Base-by-base conservation (phyloP, 37 sponge, comb jelly and placozoan species). In the Crambe crambe region DNA sequence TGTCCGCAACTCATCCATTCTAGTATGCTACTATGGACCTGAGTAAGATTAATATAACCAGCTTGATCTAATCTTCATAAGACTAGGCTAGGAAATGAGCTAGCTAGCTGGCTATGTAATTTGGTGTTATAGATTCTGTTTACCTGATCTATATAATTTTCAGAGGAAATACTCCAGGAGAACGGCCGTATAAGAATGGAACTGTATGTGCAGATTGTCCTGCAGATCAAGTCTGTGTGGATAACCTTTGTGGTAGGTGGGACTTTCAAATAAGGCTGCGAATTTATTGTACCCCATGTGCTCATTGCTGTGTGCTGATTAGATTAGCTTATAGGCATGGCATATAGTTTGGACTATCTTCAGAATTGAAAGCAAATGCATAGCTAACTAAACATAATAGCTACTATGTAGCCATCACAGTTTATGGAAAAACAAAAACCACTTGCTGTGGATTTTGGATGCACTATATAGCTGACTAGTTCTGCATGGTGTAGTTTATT, bases 1-100 rank as follows among this genome's bases (percentile, higher is more conserved):
- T 39, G 26, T 56, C 5, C n/a, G 59, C 8, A 77, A 85, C 37
- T 37, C 85, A 26, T 23, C 70, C 36, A 29, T 78, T 18, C 44
- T 85, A 41, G 73, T 86, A 8, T 86, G 86, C 58, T 71, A 79
- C 74, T 86, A 86, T 56, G 80, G 58, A 79, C 74, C 80, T 61
- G 80, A 31, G 86, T 79, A 31, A 86, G 80, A 75, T 4, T 10
- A 70, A n/a, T 29, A 30, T 17, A 29, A 47, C 3, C 70, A 70
- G 23, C 35, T 37, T 21, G 9, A 29, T 37, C 35, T 68, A 68
- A 20, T 20, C 6, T 29, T 6, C 15, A 37, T 21, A 37, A 9
- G 15, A 10, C 5, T 60, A 60, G 17, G 61, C 26, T 51, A 15
- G 15, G 15, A 15, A 15, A 18, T 51, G 9, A 51, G 54, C 54